Evolutionary conservation across 2,888 invertebrate genomes (phyloP).

Genomic region (Rhagonycha fulva): DNA sequence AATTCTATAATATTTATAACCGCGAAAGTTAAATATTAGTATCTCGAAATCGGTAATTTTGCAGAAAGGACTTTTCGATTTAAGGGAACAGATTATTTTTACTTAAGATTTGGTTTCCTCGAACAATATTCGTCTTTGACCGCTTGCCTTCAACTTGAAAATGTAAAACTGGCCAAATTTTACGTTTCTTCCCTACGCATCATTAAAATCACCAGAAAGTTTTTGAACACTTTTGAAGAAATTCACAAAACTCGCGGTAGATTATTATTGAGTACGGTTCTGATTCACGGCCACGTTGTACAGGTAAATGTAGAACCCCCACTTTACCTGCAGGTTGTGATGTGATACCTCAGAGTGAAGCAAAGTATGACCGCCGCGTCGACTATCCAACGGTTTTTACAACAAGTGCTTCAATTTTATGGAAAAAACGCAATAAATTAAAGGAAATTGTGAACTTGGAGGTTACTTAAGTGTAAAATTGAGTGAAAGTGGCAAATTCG

Average conservation of each 20-base stretch:
- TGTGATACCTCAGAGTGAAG: slow-evolving; percentile 34
- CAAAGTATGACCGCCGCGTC: slow-evolving; percentile 38
- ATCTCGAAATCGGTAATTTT: too few species aligned
- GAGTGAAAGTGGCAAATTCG: slow-evolving; percentile 24
- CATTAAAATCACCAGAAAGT: background rate
- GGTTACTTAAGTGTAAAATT: slow-evolving; percentile 11
- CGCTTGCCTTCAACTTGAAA: too few species aligned
- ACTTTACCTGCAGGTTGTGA: slow-evolving; percentile 32
- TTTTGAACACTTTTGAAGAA: background rate
- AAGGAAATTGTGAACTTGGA: slow-evolving; percentile 14
- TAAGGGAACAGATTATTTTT: too few species aligned
- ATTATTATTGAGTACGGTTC: slow-evolving; percentile 22
- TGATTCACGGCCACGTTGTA: slow-evolving; percentile 34
- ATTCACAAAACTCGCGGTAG: background rate
- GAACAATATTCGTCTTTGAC: too few species aligned
- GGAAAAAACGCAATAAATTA: slow-evolving; percentile 26
- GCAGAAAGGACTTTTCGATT: too few species aligned
- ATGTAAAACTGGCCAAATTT: background rate
- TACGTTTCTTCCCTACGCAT: background rate
- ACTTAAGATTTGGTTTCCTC: too few species aligned
- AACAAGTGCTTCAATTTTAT: slow-evolving; percentile 35
- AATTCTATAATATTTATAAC: too few species aligned
- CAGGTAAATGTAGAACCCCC: slow-evolving; percentile 34
- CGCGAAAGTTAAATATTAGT: too few species aligned
- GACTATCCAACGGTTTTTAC: slow-evolving; percentile 37